phyloP scores from a whole-genome alignment of 2,888 invertebrate genomes.

The Criorhina ranunculi region DNA sequence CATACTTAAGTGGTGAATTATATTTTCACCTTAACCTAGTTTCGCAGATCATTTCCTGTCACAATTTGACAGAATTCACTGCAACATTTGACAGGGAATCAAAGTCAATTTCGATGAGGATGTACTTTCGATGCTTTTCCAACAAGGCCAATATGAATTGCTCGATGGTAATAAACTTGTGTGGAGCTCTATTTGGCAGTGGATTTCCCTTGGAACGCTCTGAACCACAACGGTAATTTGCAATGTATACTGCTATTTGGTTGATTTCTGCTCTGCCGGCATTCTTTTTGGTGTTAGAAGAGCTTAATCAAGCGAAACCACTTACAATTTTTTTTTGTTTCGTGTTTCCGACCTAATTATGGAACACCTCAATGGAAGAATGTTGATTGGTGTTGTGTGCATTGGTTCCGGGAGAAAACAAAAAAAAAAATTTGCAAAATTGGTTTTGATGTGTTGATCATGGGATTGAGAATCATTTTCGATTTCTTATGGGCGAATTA shows the following conservation, averaged over 20 bases:
- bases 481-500: no score
- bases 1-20: slow-evolving; percentile 13
- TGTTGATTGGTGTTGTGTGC: slow-evolving; percentile 11
- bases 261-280: slow-evolving; percentile 28
- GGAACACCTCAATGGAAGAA: slow-evolving; percentile 13
- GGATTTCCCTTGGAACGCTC: slow-evolving; percentile 56
- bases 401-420: slow-evolving; percentile 43
- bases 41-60: slow-evolving; percentile 19
- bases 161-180: slow-evolving; percentile 49
- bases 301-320: slow-evolving; percentile 64
- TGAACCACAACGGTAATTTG: slow-evolving; percentile 69
- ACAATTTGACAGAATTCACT: slow-evolving; percentile 22
- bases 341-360: slow-evolving; percentile 11
- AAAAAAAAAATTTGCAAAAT: no score
- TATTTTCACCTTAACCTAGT: slow-evolving; percentile 47
- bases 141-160: slow-evolving; percentile 50
- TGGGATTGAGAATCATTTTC: background rate
- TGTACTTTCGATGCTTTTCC: slow-evolving; percentile 21
- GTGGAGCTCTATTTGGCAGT: slow-evolving; percentile 19
- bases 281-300: slow-evolving; percentile 42
- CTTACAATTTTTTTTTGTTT: slow-evolving; percentile 2
- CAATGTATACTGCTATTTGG: slow-evolving; percentile 32
- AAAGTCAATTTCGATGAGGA: background rate
- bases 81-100: background rate
- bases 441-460: background rate